Evolutionary conservation across 2,888 invertebrate genomes (phyloP).

Genomic region (Microdon myrmicae): DNA sequence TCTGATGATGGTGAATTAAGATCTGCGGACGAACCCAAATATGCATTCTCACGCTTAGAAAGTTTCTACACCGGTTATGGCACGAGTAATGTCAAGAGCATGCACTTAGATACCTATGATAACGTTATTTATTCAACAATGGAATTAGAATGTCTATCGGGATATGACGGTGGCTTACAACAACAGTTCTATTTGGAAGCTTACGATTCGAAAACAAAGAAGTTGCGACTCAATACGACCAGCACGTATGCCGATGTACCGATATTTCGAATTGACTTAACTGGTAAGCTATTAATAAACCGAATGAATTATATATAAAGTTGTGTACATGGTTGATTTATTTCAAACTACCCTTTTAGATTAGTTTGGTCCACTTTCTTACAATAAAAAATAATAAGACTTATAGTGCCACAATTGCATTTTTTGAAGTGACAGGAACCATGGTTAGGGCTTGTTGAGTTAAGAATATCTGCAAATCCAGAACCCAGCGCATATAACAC

Average conservation of each 20-base stretch:
- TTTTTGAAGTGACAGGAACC: no score
- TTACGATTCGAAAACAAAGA: constrained; percentile 78
- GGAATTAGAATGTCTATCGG: constrained; percentile 85
- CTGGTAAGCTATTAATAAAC: constrained; percentile 65
- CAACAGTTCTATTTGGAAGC: constrained; percentile 87
- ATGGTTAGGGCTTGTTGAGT: no score
- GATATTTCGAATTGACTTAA: constrained; percentile 70
- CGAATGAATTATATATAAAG: no score
- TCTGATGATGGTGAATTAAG: constrained; percentile 46
- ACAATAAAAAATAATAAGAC: no score
- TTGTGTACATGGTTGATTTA: no score
- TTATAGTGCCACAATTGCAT: no score
- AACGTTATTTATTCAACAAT: constrained; percentile 69
- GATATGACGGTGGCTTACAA: constrained; percentile 89
- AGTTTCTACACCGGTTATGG: constrained; percentile 63
- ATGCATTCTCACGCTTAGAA: constrained; percentile 66
- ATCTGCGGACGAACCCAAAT: constrained; percentile 54
- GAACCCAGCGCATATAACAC: no score
- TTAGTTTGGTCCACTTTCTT: no score
- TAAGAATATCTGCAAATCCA: no score
- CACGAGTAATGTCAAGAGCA: constrained; percentile 53
- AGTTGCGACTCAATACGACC: constrained; percentile 76
- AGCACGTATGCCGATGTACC: constrained; percentile 72
- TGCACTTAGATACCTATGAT: constrained; percentile 66
- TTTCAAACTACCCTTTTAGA: no score